Evolutionary conservation across 2,888 invertebrate species (phyloP).

Genomic region (Agrotis exclamationis): DNA sequence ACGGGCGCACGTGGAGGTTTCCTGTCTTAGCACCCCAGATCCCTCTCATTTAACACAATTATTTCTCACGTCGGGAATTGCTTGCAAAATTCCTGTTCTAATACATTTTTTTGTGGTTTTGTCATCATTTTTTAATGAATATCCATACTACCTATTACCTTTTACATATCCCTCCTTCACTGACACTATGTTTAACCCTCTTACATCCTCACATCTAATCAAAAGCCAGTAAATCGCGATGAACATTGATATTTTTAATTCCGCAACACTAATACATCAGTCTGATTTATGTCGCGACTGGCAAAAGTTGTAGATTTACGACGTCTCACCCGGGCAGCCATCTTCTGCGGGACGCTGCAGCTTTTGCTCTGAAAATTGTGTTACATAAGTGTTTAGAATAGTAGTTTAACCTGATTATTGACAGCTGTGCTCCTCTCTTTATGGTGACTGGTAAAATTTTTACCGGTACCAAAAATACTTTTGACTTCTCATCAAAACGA

Average conservation of each 20-base stretch:
- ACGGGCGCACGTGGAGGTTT: too few relatives aligned
- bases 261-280: conserved; percentile 77
- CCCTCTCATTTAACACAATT: too few relatives aligned
- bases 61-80: too few relatives aligned
- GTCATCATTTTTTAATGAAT: too few relatives aligned
- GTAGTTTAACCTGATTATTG: not conserved
- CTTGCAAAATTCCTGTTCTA: too few relatives aligned
- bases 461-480: too few relatives aligned
- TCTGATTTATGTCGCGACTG: conserved; percentile 77
- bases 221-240: conserved; percentile 63
- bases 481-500: not conserved
- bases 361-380: conserved; percentile 2
- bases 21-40: too few relatives aligned
- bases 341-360: conserved; percentile 54
- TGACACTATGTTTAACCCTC: conserved; percentile 8
- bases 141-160: too few relatives aligned
- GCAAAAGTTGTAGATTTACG: conserved; percentile 77
- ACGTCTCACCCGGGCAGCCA: conserved; percentile 59
- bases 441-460: not conserved
- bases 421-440: conserved; percentile 7
- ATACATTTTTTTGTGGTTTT: too few relatives aligned
- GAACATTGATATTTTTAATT: conserved; percentile 79
- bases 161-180: too few relatives aligned
- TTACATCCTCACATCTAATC: conserved; percentile 48
- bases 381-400: not conserved